Evolutionary conservation across 2,888 invertebrate species (phyloP).

Genomic region (Meloe dianella): DNA sequence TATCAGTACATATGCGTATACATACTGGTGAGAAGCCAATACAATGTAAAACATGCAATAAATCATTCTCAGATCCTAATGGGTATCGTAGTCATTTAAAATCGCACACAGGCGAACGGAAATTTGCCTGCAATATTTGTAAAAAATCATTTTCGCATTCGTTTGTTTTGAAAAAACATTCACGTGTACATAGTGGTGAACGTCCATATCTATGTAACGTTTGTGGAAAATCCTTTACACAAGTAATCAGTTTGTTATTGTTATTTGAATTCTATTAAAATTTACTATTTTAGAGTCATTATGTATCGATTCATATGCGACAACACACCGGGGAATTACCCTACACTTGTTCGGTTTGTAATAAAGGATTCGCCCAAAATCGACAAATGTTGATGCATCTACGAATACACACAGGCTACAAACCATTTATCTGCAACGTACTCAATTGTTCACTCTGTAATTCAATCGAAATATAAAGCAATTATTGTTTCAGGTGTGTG

Average conservation of each 20-base stretch:
- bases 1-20: conserved; percentile 50
- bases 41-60: conserved; percentile 47
- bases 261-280: conserved; percentile 4
- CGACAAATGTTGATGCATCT: conserved; percentile 51
- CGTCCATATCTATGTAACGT: conserved; percentile 49
- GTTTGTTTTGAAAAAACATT: conserved; percentile 51
- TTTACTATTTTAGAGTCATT: conserved; percentile 48
- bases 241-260: conserved; percentile 37
- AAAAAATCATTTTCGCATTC: conserved; percentile 51
- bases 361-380: conserved; percentile 50
- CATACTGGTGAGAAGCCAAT: conserved; percentile 54
- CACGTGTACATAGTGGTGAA: conserved; percentile 50
- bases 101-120: conserved; percentile 51
- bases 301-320: conserved; percentile 52
- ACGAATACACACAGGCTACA: conserved; percentile 50
- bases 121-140: conserved; percentile 48
- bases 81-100: conserved; percentile 51
- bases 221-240: conserved; percentile 51
- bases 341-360: conserved; percentile 46
- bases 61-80: conserved; percentile 51
- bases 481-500: conserved; percentile 48
- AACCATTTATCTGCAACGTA: conserved; percentile 51
- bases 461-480: not conserved
- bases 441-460: conserved; percentile 14
- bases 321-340: conserved; percentile 54